phyloP scores from a whole-genome alignment of 2,888 invertebrate genomes.

The Timema podura region DNA sequence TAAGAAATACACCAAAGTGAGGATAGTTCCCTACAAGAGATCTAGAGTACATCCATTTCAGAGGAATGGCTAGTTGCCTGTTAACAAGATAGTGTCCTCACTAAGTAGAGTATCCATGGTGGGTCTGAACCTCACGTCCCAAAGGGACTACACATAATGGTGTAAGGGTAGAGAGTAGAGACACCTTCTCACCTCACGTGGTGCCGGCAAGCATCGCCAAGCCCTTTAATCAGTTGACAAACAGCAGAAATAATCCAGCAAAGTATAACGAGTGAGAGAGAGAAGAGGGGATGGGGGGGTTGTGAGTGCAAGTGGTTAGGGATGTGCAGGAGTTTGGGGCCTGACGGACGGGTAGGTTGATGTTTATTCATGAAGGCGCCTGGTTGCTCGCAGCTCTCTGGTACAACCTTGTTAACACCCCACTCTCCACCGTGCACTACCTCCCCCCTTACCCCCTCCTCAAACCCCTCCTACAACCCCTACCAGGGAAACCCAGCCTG shows the following conservation, averaged over 20 bases:
- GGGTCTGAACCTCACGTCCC: too few relatives aligned
- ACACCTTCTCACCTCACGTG: too few relatives aligned
- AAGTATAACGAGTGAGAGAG: conserved; percentile 15
- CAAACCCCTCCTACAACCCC: background rate
- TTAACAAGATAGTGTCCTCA: too few relatives aligned
- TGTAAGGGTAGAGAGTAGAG: too few relatives aligned
- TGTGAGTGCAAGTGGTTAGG: too few relatives aligned
- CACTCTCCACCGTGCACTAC: background rate
- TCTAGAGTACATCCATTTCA: too few relatives aligned
- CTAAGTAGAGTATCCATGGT: too few relatives aligned
- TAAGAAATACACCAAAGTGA: too few relatives aligned
- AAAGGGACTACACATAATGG: too few relatives aligned
- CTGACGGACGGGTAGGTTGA: background rate
- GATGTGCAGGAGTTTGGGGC: too few relatives aligned
- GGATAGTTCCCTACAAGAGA: too few relatives aligned
- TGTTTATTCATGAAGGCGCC: conserved; percentile 26
- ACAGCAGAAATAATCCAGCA: conserved; percentile 27
- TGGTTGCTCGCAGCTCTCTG: conserved; percentile 19
- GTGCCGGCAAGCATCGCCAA: conserved; percentile 1
- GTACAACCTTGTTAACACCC: conserved; percentile 26
- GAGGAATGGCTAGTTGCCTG: too few relatives aligned
- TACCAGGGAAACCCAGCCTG: conserved; percentile 25
- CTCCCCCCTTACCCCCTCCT: conserved; percentile 10
- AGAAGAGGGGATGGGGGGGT: background rate
- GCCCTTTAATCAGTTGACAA: conserved; percentile 27